A percentile compares a stretch with the other conserved stretches of the same genome.
phyloP scores from a whole-genome alignment of 1,140 invertebrate species.

The Copidosoma floridanum region DNA sequence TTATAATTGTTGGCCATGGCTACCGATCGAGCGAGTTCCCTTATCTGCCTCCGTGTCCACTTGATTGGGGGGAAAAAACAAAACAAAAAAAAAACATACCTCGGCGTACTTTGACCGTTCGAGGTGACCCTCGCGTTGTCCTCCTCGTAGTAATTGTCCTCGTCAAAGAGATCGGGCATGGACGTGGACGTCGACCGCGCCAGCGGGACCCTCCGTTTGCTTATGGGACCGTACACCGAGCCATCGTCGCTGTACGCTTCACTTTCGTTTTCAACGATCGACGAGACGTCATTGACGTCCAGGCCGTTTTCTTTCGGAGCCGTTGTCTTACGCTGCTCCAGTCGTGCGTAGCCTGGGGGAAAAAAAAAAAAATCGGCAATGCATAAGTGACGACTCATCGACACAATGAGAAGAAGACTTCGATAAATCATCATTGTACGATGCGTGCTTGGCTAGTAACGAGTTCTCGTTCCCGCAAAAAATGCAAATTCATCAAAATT shows the following conservation, averaged over 20 bases:
- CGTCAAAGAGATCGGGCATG: constrained; percentile 24
- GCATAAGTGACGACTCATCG: too few relatives aligned
- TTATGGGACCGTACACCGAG: neutral
- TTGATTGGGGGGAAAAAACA: too few relatives aligned
- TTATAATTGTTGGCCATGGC: too few relatives aligned
- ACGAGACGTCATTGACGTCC: constrained; percentile 11
- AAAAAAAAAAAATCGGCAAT: constrained; percentile 5
- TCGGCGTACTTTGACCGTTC: too few relatives aligned
- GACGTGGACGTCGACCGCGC: constrained; percentile 2
- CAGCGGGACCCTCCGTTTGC: constrained; percentile 4
- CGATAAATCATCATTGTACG: neutral
- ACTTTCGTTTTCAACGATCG: constrained; percentile 24
- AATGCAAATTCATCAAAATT: too few relatives aligned
- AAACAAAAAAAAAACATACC: too few relatives aligned
- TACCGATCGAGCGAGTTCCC: too few relatives aligned
- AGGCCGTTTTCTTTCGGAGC: neutral
- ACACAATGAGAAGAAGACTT: too few relatives aligned
- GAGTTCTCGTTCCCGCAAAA: too few relatives aligned
- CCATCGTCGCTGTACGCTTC: constrained; percentile 16
- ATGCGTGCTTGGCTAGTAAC: too few relatives aligned
- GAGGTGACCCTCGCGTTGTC: neutral
- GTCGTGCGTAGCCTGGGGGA: constrained; percentile 57
- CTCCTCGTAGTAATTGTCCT: constrained; percentile 14
- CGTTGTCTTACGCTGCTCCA: constrained; percentile 33
- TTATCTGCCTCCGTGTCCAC: too few relatives aligned